A percentile compares a stretch with the other conserved stretches of the same genome.
Conservation (phyloP, 2,888 invertebrate species). For the Cantharis nigra region DNA sequence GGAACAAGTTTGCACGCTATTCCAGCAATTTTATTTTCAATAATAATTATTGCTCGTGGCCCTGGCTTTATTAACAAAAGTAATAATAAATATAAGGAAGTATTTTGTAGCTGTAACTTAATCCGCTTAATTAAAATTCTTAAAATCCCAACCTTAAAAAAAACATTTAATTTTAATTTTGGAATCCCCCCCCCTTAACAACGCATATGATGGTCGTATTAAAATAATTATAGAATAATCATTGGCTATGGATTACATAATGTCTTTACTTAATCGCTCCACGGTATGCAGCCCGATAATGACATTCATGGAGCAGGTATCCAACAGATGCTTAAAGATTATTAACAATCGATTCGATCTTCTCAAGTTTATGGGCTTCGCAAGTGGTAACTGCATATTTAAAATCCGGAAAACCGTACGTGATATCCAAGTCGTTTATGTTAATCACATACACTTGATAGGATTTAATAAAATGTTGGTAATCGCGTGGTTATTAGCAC, state of each 20-base stretch:
- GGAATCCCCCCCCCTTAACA: neutral
- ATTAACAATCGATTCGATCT: constrained; percentile 29
- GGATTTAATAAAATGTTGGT: neutral
- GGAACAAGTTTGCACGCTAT: no score
- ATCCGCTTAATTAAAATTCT: no score
- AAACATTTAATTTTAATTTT: neutral
- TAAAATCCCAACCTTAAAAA: no score
- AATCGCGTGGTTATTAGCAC: neutral
- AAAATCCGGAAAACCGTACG: constrained; percentile 3
- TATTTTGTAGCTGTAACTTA: no score
- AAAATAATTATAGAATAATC: neutral
- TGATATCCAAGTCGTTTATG: constrained; percentile 1
- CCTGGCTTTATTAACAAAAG: no score
- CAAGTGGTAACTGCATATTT: constrained; percentile 9
- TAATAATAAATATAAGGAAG: no score
- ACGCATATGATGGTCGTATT: neutral
- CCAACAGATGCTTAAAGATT: constrained; percentile 22
- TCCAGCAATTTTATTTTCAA: no score
- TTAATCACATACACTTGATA: neutral
- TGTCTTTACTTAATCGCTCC: neutral
- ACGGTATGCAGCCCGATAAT: constrained; percentile 24
- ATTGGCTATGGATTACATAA: neutral
- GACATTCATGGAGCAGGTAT: constrained; percentile 27
- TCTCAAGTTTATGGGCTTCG: constrained; percentile 17
- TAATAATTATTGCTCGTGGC: no score